These are phyloP conservation scores for Battus philenor DNA, from an alignment of 1,140 invertebrate genomes.

Conservation along the genomic window DNA sequence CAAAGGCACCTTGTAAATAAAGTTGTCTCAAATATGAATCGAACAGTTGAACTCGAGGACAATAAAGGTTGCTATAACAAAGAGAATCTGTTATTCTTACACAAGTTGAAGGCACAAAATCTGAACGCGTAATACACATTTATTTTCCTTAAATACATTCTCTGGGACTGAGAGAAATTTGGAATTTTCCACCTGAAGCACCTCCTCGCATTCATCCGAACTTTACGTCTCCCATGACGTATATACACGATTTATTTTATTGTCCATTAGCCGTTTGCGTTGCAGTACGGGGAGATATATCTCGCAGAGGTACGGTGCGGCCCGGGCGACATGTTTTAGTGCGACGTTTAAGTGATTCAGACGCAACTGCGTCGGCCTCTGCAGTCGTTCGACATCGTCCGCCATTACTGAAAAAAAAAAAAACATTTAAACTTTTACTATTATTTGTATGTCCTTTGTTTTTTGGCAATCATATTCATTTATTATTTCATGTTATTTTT, in stretches of 20 bases:
- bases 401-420: background rate
- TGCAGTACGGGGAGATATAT: conserved; percentile 29
- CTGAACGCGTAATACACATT: background rate
- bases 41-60: no score
- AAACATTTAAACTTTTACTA: background rate
- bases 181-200: conserved; percentile 6
- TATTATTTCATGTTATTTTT: no score
- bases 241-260: conserved; percentile 16
- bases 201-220: conserved; percentile 8
- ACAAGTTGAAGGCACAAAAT: background rate
- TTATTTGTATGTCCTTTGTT: background rate
- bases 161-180: conserved; percentile 3
- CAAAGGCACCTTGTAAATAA: no score
- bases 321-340: conserved; percentile 29
- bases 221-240: conserved; percentile 11
- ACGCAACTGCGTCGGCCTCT: conserved; percentile 12
- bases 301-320: conserved; percentile 26
- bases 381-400: background rate
- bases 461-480: background rate
- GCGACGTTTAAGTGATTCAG: conserved; percentile 32
- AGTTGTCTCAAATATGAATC: no score
- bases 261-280: conserved; percentile 24
- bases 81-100: no score
- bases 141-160: conserved; percentile 6
- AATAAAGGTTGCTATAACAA: no score